A percentile compares a stretch with the other conserved stretches of the same genome.
These are phyloP conservation scores for Anarsia innoxiella DNA, from an alignment of 2,888 invertebrate species.

Conservation along the genomic window DNA sequence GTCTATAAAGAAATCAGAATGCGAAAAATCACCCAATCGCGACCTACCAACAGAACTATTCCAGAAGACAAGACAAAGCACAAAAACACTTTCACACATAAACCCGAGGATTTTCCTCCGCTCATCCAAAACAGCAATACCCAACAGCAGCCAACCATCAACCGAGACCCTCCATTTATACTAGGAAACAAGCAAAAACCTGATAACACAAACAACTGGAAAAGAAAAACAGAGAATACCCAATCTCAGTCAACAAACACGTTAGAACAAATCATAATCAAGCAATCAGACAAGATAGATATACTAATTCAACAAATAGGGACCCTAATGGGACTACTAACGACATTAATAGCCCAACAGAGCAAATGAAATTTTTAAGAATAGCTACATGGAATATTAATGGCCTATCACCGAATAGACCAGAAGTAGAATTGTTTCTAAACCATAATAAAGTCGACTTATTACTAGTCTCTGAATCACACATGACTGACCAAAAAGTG, in stretches of 20 bases:
- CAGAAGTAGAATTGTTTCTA: neutral
- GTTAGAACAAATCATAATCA: neutral
- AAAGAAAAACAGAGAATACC: neutral
- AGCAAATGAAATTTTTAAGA: neutral
- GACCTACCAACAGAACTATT: too few species aligned
- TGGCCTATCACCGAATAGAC: neutral
- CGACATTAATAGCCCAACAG: neutral
- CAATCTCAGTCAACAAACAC: neutral
- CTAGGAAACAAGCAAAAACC: neutral
- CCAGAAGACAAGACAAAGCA: neutral
- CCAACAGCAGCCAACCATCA: neutral
- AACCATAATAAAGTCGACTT: too few species aligned
- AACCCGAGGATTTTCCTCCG: too few species aligned
- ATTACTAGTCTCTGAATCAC: too few species aligned
- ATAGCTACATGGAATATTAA: neutral
- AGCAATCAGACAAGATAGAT: neutral
- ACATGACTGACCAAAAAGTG: too few species aligned
- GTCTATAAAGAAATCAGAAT: neutral
- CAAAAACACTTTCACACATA: neutral
- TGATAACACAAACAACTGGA: neutral
- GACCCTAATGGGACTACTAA: neutral
- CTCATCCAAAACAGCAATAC: neutral
- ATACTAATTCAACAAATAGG: neutral
- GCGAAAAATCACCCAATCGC: neutral
- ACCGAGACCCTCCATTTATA: neutral